phyloP scores from a whole-genome alignment of 2,113 vertebrate species.

The Alethe diademata region DNA sequence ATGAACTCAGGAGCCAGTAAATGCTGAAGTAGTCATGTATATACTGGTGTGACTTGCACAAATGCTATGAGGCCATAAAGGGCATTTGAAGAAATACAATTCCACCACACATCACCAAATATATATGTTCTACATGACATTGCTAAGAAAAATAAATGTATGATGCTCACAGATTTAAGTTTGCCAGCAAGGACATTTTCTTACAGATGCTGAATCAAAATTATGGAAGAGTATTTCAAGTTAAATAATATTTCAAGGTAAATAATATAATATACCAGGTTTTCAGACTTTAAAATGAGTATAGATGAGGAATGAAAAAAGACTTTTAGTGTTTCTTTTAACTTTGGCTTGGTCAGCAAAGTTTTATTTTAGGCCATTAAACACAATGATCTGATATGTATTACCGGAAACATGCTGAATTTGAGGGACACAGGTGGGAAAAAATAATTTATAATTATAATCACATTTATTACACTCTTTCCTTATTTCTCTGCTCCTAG shows the following conservation, averaged over 20 bases:
- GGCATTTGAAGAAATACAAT: not conserved
- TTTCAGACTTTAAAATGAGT: not conserved
- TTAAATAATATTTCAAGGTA: not conserved
- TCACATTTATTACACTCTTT: not conserved
- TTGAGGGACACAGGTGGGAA: not conserved
- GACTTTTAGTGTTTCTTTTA: not conserved
- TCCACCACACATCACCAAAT: not conserved
- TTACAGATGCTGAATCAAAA: not conserved
- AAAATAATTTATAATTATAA: not conserved
- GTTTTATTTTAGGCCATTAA: not conserved
- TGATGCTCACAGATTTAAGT: not conserved
- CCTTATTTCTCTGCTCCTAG: not conserved
- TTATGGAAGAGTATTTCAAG: not conserved
- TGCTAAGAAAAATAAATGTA: not conserved
- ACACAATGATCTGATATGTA: not conserved
- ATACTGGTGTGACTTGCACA: not conserved
- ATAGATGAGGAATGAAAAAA: not conserved
- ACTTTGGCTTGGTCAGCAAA: not conserved
- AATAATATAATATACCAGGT: not conserved
- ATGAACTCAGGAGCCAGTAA: not conserved
- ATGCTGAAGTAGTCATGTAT: not conserved
- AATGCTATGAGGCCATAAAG: not conserved
- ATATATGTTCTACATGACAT: not conserved
- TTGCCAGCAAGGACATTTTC: not conserved
- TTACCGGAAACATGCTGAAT: not conserved